A percentile compares a stretch with the other conserved stretches of the same genome.
phyloP scores from a whole-genome alignment of 53 echinoderm and acorn worm genomes.

The Hippasteria phrygiana region DNA sequence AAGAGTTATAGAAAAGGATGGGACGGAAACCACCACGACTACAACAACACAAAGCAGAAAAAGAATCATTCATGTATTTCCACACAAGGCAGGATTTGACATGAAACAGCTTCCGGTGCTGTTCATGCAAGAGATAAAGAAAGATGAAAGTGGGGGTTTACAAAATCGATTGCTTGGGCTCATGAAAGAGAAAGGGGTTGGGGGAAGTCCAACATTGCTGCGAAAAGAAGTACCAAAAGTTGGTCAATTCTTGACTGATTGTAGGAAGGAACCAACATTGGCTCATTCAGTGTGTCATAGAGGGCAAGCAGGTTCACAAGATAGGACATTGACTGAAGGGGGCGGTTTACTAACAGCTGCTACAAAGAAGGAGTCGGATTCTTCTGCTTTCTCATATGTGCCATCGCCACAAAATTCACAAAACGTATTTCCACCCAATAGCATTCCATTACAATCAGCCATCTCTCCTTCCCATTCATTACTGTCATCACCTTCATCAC shows the following conservation, averaged over 20 bases:
- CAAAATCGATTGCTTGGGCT: slow-evolving; percentile 26
- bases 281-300: not conserved
- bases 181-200: slow-evolving; percentile 37
- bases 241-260: not conserved
- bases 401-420: slow-evolving; percentile 6
- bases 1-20: slow-evolving; percentile 49
- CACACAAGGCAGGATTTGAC: slow-evolving; percentile 12
- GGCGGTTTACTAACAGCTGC: not conserved
- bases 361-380: not conserved
- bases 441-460: slow-evolving; percentile 38
- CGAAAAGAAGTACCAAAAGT: not conserved
- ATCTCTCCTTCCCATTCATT: slow-evolving; percentile 53
- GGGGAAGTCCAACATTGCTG: slow-evolving; percentile 27
- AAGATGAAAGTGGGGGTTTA: slow-evolving; percentile 36
- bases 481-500: slow-evolving; percentile 35
- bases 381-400: not conserved
- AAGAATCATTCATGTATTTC: slow-evolving; percentile 62
- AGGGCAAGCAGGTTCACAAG: not conserved
- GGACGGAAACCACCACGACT: slow-evolving; percentile 67
- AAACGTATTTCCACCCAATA: not conserved
- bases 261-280: not conserved
- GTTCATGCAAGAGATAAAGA: slow-evolving; percentile 37
- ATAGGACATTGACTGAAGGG: not conserved
- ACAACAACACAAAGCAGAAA: slow-evolving; percentile 66
- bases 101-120: slow-evolving; percentile 22